Percentiles rank a stretch among this genome's conserved stretches.
Conservation (phyloP, 2,888 invertebrate genomes). For the Microctonus aethiopoides region DNA sequence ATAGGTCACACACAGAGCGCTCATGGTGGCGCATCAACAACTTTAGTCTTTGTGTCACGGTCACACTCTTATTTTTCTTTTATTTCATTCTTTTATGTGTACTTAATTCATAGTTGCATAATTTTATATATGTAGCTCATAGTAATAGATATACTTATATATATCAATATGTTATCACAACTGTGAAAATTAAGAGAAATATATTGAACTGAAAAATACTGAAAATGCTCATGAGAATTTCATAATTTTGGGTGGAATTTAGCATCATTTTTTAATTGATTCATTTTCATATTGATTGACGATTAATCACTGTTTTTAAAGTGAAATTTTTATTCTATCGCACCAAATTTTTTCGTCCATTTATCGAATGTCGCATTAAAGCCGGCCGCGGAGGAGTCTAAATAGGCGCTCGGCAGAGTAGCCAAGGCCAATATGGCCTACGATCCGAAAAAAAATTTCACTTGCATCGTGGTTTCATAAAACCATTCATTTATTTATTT, state of each 20-base stretch:
- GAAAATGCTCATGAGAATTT: neutral
- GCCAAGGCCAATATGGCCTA: too few relatives aligned
- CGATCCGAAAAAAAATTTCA: too few relatives aligned
- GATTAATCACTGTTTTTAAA: neutral
- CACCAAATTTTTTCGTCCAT: too few relatives aligned
- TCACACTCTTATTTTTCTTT: neutral
- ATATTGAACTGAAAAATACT: neutral
- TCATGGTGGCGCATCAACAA: neutral
- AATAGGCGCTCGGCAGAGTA: too few relatives aligned
- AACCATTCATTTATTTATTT: too few relatives aligned
- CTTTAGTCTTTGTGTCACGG: slow-evolving; percentile 2
- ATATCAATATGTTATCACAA: neutral
- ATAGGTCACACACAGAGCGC: neutral
- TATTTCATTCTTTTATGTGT: neutral
- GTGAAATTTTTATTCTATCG: too few relatives aligned
- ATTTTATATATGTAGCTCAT: neutral
- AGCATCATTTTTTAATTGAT: neutral
- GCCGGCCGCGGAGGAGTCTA: too few relatives aligned
- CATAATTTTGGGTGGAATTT: neutral
- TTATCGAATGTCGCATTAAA: too few relatives aligned
- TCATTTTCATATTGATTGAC: neutral
- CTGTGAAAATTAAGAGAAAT: neutral
- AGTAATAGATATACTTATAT: neutral
- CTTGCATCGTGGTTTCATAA: too few relatives aligned
- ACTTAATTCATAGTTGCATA: neutral